Evolutionary conservation across 2,888 invertebrate genomes (phyloP).

Genomic region (Nephrotoma appendiculata): DNA sequence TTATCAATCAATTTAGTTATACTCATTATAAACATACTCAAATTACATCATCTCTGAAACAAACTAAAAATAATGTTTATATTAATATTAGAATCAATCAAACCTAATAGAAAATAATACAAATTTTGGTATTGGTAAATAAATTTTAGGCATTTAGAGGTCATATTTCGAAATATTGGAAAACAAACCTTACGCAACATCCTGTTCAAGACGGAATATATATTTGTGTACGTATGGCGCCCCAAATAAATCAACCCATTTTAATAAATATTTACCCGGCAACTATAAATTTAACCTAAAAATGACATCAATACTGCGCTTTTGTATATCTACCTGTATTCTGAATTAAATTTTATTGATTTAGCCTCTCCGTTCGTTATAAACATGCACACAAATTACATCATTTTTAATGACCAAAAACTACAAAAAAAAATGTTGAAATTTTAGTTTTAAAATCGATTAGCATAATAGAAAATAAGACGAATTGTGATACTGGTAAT

Average conservation of each 20-base stretch:
- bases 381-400: not conserved
- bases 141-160: too few species aligned
- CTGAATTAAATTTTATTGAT: not conserved
- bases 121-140: too few species aligned
- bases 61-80: too few species aligned
- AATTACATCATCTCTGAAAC: too few species aligned
- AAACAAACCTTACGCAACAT: too few species aligned
- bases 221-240: not conserved
- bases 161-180: too few species aligned
- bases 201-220: not conserved
- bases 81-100: too few species aligned
- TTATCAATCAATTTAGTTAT: too few species aligned
- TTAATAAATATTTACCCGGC: not conserved
- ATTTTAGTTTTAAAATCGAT: not conserved
- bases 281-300: not conserved
- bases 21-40: too few species aligned
- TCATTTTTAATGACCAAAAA: not conserved
- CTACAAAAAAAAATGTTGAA: not conserved
- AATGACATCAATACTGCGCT: not conserved
- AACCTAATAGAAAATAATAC: too few species aligned
- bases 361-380: not conserved
- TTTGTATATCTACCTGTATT: not conserved
- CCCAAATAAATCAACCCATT: not conserved
- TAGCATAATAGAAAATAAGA: not conserved
- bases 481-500: not conserved